These are phyloP conservation scores for Crypturellus tataupa DNA, from an alignment of 2,797 vertebrate genomes.

Conservation along the genomic window DNA sequence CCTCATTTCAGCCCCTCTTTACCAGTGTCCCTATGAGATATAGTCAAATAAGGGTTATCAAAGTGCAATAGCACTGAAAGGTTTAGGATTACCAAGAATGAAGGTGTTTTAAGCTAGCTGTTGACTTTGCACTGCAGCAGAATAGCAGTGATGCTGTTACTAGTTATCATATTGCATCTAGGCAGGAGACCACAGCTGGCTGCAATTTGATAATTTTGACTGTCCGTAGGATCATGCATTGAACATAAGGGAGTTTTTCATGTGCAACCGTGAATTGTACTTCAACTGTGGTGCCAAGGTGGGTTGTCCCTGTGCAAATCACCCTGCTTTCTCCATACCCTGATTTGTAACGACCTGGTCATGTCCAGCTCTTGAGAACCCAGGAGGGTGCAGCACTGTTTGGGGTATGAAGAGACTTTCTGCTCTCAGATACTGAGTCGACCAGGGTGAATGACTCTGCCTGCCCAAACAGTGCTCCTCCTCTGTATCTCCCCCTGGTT, in stretches of 20 bases:
- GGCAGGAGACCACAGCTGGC: not conserved
- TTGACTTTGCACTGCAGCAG: not conserved
- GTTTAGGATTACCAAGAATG: not conserved
- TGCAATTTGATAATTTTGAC: not conserved
- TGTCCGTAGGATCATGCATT: not conserved
- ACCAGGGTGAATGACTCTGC: not conserved
- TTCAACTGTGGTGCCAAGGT: accelerated
- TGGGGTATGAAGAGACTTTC: accelerated
- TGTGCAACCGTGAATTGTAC: not conserved
- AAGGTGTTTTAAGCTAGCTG: not conserved
- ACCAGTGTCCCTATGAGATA: not conserved
- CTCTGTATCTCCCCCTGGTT: not conserved
- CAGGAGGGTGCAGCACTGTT: accelerated
- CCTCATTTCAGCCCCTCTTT: slow-evolving; percentile 32
- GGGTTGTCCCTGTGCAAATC: not conserved
- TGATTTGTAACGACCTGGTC: not conserved
- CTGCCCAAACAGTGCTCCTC: not conserved
- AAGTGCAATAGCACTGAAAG: not conserved
- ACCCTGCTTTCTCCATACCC: not conserved
- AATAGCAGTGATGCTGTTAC: not conserved
- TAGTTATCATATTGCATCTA: not conserved
- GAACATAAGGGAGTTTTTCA: not conserved
- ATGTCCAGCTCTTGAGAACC: not conserved
- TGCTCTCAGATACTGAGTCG: not conserved
- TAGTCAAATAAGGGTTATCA: not conserved